Evolutionary conservation across 2,797 vertebrate species (phyloP), one percentile per base, ranked within the genome.

Genomic region (Prionace glauca): DNA sequence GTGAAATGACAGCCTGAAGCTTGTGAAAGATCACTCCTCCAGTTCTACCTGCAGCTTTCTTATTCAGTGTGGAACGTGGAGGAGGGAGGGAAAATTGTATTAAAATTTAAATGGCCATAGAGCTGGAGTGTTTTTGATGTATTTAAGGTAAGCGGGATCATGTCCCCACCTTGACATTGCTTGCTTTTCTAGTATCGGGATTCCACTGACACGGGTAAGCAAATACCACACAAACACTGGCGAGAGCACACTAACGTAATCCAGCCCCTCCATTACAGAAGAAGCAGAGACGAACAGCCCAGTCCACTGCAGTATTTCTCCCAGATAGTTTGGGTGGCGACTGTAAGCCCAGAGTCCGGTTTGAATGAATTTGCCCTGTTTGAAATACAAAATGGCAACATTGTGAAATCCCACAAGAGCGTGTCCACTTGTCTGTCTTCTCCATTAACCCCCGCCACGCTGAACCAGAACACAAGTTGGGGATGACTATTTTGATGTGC

Each of bases 271-370:
- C 97, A 98, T 97, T 93, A 98, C 97, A 0, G 98, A 98, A 0
- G 98, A 98, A 67, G 98, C 97, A 0, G 98, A 97, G 22, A 98
- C 96, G 97, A 98, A 98, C 41, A 98, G 97, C n/a, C 98, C 98
- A 0, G 96, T 97, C 98, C 98, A 98, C 97, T 98, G 98, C 96
- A 98, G 95, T 96, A 98, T 98, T 97, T 98, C 98, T 1, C 98
- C 98, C 0, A 98, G 96, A 95, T 98, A 98, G 96, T 98, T 98
- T 0, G 98, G 98, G 95, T 98, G 98, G 93, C 98, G 97, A 96
- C 98, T 98, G 96, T 97, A 98, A 24, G 97, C 97, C 98, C 98
- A 98, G 1, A 98, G 96, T 65, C 98, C 98, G 26, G 97, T 97
- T 96, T 96, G 97, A 96, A 98, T 98, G 96, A 98, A 98, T 96